Conservation (phyloP, 2,888 invertebrate genomes). For the Hecatera dysodea region DNA sequence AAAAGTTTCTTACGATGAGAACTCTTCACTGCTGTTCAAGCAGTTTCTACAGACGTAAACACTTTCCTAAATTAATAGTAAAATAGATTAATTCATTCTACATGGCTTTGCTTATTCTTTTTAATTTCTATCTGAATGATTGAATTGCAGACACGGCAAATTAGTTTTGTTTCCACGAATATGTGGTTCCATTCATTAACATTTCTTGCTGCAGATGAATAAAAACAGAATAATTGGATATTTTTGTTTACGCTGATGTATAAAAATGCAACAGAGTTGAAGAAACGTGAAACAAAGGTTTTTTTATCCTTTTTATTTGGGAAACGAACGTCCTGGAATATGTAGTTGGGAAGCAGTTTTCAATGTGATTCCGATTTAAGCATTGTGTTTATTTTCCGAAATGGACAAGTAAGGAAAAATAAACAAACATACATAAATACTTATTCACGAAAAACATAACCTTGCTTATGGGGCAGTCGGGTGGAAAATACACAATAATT, state of each 20-base stretch:
- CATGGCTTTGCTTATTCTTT: neutral
- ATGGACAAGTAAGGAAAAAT: too few relatives aligned
- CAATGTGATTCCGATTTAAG: too few relatives aligned
- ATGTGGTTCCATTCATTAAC: neutral
- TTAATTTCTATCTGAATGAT: neutral
- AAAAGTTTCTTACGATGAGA: neutral
- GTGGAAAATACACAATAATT: too few relatives aligned
- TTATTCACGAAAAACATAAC: too few relatives aligned
- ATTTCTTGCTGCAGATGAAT: slow-evolving; percentile 12
- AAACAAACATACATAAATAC: too few relatives aligned
- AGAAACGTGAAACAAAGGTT: slow-evolving; percentile 4
- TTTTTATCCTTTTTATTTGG: neutral
- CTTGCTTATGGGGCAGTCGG: too few relatives aligned
- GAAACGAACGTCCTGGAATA: neutral
- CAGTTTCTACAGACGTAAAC: neutral
- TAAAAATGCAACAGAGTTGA: slow-evolving; percentile 7
- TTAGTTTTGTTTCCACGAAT: slow-evolving; percentile 22
- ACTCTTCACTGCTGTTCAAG: slow-evolving; percentile 15
- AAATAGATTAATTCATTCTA: neutral
- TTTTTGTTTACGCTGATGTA: slow-evolving; percentile 14
- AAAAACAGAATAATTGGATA: slow-evolving; percentile 12
- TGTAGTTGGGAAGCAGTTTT: neutral
- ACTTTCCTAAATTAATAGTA: neutral
- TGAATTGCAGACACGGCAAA: neutral
- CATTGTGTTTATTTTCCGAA: too few relatives aligned